A percentile compares a stretch with the other conserved stretches of the same genome.
Conservation (phyloP, 2,797 vertebrate species). For the Paedocypris micromegethes region DNA sequence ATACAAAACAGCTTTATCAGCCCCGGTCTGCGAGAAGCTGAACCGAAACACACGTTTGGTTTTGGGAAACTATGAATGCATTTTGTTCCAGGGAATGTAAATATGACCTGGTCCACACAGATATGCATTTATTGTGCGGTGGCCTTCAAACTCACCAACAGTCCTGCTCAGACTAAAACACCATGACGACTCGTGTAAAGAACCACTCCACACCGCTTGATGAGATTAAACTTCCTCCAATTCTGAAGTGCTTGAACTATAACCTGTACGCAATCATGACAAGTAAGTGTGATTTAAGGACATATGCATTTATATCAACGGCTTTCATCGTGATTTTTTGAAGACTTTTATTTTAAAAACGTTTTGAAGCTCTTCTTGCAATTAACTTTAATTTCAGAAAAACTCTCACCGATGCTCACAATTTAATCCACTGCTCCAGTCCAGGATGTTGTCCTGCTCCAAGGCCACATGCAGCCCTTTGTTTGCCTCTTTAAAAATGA, state of each 20-base stretch:
- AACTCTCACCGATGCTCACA: too few relatives aligned
- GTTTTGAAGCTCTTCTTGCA: too few relatives aligned
- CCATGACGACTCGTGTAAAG: constrained; percentile 12
- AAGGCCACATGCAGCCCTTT: too few relatives aligned
- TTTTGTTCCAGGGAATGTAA: constrained; percentile 2
- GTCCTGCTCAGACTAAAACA: constrained; percentile 21
- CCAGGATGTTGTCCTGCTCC: too few relatives aligned
- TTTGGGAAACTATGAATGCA: background rate
- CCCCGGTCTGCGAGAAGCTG: background rate
- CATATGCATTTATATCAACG: too few relatives aligned
- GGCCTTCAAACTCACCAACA: constrained; percentile 5
- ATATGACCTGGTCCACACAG: constrained; percentile 6
- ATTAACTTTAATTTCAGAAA: too few relatives aligned
- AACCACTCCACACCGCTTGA: constrained; percentile 5
- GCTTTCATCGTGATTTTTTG: too few relatives aligned
- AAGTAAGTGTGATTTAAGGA: too few relatives aligned
- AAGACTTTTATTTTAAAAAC: too few relatives aligned
- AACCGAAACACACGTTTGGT: constrained; percentile 6
- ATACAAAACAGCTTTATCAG: background rate
- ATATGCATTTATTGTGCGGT: constrained; percentile 2
- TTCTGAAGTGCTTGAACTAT: constrained; percentile 16
- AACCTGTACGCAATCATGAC: too few relatives aligned
- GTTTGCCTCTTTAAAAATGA: too few relatives aligned
- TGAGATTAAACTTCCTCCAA: constrained; percentile 4
- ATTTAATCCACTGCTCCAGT: too few relatives aligned